Conservation (phyloP, 1,140 invertebrate species). For the Drosophila seguyi region DNA sequence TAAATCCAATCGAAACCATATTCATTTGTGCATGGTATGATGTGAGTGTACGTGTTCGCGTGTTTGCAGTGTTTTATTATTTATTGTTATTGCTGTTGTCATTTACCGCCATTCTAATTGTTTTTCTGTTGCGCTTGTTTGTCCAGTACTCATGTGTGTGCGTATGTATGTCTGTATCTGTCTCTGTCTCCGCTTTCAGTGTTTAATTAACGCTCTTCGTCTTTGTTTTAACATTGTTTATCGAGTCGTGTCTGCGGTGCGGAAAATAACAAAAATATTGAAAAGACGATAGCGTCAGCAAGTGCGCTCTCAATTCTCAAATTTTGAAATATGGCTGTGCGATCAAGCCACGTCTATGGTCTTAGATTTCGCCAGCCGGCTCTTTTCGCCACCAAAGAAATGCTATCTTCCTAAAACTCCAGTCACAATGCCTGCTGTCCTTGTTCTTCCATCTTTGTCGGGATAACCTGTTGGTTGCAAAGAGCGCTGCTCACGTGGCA, state of each 20-base stretch:
- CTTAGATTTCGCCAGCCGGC: constrained; percentile 8
- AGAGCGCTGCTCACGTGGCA: constrained; percentile 33
- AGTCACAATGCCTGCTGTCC: constrained; percentile 10
- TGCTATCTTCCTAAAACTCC: constrained; percentile 3
- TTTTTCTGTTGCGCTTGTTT: constrained; percentile 61
- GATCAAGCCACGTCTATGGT: constrained; percentile 72
- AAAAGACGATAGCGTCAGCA: constrained; percentile 59
- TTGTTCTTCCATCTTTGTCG: constrained; percentile 4
- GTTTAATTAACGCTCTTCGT: constrained; percentile 71
- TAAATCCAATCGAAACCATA: constrained; percentile 23
- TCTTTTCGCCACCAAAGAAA: constrained; percentile 3
- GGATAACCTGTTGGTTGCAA: constrained; percentile 32
- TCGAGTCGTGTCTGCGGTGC: constrained; percentile 53
- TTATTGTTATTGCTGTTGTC: constrained; percentile 28
- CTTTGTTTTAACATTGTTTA: constrained; percentile 67
- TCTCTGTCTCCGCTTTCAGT: constrained; percentile 49
- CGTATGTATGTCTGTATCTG: constrained; percentile 22
- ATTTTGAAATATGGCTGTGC: constrained; percentile 68
- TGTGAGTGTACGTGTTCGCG: constrained; percentile 9
- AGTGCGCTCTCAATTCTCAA: constrained; percentile 39
- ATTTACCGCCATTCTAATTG: constrained; percentile 61
- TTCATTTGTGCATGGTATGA: constrained; percentile 23
- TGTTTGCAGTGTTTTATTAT: constrained; percentile 6
- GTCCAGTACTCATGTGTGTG: constrained; percentile 20
- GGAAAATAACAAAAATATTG: constrained; percentile 48